Conservation (phyloP, 2,113 vertebrate genomes). For the Corynorhinus townsendii region DNA sequence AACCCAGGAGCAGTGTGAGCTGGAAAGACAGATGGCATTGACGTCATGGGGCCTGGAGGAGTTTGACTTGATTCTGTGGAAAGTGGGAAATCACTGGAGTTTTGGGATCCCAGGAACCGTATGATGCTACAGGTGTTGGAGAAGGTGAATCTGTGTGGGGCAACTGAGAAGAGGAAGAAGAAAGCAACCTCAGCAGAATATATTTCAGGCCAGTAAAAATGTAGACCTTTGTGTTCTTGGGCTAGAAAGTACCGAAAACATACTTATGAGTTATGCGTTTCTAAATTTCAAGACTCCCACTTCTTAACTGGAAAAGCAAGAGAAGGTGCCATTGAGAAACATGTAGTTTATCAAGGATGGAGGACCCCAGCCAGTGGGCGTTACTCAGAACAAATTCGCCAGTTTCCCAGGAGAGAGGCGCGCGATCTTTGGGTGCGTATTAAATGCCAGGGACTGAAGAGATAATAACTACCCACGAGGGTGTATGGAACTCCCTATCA, state of each 20-base stretch:
- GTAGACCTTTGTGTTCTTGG: neutral
- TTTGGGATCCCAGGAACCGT: neutral
- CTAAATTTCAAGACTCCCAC: neutral
- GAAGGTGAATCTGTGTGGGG: neutral
- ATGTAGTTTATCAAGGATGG: neutral
- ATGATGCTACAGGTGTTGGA: neutral
- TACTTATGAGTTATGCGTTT: neutral
- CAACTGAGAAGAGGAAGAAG: neutral
- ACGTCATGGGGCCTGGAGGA: neutral
- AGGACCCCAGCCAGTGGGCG: neutral
- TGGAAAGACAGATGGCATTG: neutral
- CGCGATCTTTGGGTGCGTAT: neutral
- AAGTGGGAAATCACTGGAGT: neutral
- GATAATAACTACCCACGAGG: neutral
- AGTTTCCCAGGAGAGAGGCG: neutral
- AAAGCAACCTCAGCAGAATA: neutral
- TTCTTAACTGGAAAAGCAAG: neutral
- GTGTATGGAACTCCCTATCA: neutral
- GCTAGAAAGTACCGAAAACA: neutral
- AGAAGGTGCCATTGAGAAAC: neutral
- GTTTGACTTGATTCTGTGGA: neutral
- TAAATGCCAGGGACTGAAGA: neutral
- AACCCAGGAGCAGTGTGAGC: rapidly evolving
- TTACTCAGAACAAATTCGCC: neutral
- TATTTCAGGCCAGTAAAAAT: neutral